A percentile compares a stretch with the other conserved stretches of the same genome.
These are phyloP conservation scores for Phania funesta DNA, from an alignment of 2,888 invertebrate species.

Conservation along the genomic window DNA sequence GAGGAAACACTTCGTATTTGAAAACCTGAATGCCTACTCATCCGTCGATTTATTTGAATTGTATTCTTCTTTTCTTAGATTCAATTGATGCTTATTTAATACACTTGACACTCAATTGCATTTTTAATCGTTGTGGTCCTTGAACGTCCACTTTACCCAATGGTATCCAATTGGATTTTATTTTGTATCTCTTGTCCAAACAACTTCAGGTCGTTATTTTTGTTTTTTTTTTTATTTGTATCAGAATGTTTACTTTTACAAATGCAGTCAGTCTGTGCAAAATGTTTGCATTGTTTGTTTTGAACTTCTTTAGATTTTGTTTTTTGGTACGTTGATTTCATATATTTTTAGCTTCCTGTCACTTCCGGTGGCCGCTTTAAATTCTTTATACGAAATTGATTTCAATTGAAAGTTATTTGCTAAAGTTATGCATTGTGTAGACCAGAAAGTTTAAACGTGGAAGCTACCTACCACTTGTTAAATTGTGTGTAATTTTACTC, in stretches of 20 bases:
- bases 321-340: conserved; percentile 26
- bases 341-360: conserved; percentile 56
- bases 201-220: conserved; percentile 27
- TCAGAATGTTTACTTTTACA: not conserved
- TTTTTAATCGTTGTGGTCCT: conserved; percentile 75
- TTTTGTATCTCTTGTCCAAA: conserved; percentile 9
- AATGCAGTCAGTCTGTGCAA: conserved; percentile 34
- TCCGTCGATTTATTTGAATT: conserved; percentile 35
- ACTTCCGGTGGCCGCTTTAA: conserved; percentile 55
- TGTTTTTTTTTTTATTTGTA: not conserved
- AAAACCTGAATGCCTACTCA: conserved; percentile 40
- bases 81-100: conserved; percentile 38
- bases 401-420: conserved; percentile 39
- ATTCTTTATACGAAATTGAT: conserved; percentile 43
- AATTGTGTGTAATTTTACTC: conserved; percentile 14
- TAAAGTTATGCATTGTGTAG: conserved; percentile 6
- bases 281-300: conserved; percentile 43
- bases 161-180: conserved; percentile 5
- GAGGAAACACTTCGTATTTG: conserved; percentile 44
- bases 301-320: conserved; percentile 35
- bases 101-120: conserved; percentile 75
- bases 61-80: conserved; percentile 15
- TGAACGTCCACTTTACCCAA: not conserved
- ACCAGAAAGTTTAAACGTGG: conserved; percentile 7
- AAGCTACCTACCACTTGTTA: too few relatives aligned